Conservation (phyloP, 1,140 invertebrate species). For the Pseudomyrmex gracilis region DNA sequence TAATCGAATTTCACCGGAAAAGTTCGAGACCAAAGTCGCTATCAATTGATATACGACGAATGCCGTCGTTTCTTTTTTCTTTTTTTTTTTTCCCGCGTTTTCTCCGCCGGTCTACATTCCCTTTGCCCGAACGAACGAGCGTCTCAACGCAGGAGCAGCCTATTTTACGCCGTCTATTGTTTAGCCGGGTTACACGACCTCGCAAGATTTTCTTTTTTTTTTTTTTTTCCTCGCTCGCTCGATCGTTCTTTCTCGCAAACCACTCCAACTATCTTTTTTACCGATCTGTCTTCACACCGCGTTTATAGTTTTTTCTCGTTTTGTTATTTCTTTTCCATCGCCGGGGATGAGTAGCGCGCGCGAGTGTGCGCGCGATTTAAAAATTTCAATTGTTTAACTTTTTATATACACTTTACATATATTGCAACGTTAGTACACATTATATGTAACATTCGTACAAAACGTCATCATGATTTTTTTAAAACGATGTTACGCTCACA, state of each 20-base stretch:
- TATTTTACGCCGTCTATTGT: constrained; percentile 66
- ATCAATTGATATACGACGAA: constrained; percentile 67
- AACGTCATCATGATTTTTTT: too few relatives aligned
- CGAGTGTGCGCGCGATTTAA: too few relatives aligned
- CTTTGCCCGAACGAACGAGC: not conserved
- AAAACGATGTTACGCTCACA: too few relatives aligned
- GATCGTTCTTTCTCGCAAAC: constrained; percentile 6
- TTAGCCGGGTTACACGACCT: constrained; percentile 61
- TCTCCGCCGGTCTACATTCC: not conserved
- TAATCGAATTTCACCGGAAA: constrained; percentile 61
- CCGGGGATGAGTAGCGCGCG: too few relatives aligned
- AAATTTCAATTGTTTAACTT: too few relatives aligned
- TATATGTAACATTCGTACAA: too few relatives aligned
- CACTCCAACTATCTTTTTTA: not conserved
- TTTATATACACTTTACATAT: too few relatives aligned
- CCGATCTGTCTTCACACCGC: too few relatives aligned
- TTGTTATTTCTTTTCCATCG: too few relatives aligned
- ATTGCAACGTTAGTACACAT: too few relatives aligned
- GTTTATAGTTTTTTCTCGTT: too few relatives aligned
- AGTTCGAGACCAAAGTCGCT: constrained; percentile 35
- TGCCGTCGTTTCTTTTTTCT: not conserved
- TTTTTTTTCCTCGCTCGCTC: constrained; percentile 13
- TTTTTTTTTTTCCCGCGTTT: not conserved
- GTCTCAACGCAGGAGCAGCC: constrained; percentile 49
- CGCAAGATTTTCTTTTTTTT: constrained; percentile 48